phyloP scores from a whole-genome alignment of 2,797 vertebrate species.

The Calcarius lapponicus region DNA sequence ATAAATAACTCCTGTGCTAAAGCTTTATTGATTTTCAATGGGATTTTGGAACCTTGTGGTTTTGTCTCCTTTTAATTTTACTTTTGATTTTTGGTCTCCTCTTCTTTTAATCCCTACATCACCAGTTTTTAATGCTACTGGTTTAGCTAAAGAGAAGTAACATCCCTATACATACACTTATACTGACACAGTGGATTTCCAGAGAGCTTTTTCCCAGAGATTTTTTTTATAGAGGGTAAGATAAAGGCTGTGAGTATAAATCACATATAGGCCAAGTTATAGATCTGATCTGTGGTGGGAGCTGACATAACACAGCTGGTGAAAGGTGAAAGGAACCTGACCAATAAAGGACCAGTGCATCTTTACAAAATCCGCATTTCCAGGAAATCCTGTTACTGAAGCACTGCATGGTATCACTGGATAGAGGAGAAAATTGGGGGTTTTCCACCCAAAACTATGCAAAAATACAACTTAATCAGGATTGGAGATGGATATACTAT shows the following conservation, averaged over 20 bases:
- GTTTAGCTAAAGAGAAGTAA: background rate
- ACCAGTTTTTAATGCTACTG: background rate
- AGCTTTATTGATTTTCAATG: background rate
- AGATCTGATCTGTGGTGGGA: background rate
- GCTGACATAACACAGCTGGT: background rate
- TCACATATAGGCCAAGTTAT: background rate
- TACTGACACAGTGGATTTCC: background rate
- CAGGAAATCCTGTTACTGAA: background rate
- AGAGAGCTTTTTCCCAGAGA: background rate
- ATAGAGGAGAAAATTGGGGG: rapidly evolving
- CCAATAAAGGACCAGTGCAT: background rate
- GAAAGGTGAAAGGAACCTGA: background rate
- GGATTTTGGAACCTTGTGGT: background rate
- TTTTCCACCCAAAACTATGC: background rate
- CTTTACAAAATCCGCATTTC: background rate
- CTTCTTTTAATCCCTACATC: background rate
- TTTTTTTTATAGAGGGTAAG: background rate
- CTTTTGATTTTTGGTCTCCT: background rate
- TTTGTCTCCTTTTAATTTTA: background rate
- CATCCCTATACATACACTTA: background rate
- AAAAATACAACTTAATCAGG: background rate
- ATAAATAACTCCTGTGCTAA: conserved; percentile 6
- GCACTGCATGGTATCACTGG: background rate
- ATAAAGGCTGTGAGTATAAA: background rate
- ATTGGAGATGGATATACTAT: background rate